A percentile compares a stretch with the other conserved stretches of the same genome.
Evolutionary conservation across 2,888 invertebrate species (phyloP).

Genomic region (Acholoe squamosa): DNA sequence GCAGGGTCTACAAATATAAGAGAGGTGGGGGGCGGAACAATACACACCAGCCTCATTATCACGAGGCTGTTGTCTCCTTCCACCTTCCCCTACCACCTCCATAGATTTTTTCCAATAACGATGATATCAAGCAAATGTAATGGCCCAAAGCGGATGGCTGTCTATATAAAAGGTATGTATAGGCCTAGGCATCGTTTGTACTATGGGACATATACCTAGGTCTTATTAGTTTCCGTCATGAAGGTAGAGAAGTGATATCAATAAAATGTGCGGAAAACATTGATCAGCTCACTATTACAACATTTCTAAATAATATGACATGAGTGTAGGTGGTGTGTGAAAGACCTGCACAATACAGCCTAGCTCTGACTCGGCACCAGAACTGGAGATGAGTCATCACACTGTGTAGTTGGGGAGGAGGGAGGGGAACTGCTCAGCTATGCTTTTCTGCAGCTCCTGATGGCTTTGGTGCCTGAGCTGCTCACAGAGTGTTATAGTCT

Average conservation of each 20-base stretch:
- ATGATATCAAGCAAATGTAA: too few relatives aligned
- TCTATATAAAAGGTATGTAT: too few relatives aligned
- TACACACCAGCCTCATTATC: conserved; percentile 19
- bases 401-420: not conserved
- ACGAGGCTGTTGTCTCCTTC: not conserved
- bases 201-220: too few relatives aligned
- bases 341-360: not conserved
- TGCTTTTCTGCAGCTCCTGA: not conserved
- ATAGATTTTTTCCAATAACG: not conserved
- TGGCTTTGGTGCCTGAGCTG: not conserved
- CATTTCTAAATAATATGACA: too few relatives aligned
- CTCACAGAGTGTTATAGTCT: not conserved
- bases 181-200: too few relatives aligned
- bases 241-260: too few relatives aligned
- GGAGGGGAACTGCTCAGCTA: not conserved
- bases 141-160: too few relatives aligned
- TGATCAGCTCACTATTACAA: too few relatives aligned
- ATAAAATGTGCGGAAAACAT: too few relatives aligned
- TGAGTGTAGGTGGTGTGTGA: not conserved
- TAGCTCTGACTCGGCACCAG: not conserved
- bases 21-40: not conserved
- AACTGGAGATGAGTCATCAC: conserved; percentile 19
- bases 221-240: too few relatives aligned
- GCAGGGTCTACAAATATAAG: not conserved
- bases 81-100: not conserved